A percentile compares a stretch with the other conserved stretches of the same genome.
phyloP scores from a whole-genome alignment of 2,888 invertebrate genomes.

The Pherbina coryleti region DNA sequence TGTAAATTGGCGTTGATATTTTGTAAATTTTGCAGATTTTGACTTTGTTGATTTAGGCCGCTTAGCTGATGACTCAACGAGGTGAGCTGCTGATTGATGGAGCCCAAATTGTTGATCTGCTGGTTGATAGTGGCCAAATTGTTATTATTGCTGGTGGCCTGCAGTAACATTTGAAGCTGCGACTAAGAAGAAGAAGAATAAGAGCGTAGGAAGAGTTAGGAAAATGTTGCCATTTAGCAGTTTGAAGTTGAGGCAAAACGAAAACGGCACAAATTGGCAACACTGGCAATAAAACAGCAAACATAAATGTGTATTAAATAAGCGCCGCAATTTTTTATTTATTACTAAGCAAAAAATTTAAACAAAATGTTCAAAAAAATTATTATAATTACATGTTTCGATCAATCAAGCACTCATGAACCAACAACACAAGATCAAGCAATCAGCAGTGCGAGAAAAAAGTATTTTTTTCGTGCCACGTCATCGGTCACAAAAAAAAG shows the following conservation, averaged over 20 bases:
- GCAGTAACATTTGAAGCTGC: conserved; percentile 67
- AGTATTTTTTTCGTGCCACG: too few species aligned
- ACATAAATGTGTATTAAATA: too few species aligned
- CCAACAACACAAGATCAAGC: too few species aligned
- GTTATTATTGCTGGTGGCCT: conserved; percentile 67
- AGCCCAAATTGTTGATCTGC: conserved; percentile 67
- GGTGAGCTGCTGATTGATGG: conserved; percentile 68
- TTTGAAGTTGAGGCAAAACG: conserved; percentile 28
- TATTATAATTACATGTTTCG: too few species aligned
- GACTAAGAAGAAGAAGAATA: conserved; percentile 52
- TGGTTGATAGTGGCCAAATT: conserved; percentile 68
- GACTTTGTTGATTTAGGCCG: conserved; percentile 69
- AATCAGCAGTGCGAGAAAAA: too few species aligned
- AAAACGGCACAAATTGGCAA: conserved; percentile 31
- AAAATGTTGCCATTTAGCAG: conserved; percentile 3
- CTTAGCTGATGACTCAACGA: conserved; percentile 67
- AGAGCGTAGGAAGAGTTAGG: conserved; percentile 13
- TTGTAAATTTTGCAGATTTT: conserved; percentile 68
- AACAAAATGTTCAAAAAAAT: too few species aligned
- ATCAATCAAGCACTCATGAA: too few species aligned
- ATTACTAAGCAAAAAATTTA: too few species aligned
- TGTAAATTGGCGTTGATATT: conserved; percentile 54
- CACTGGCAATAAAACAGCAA: neutral
- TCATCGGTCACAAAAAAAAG: too few species aligned
- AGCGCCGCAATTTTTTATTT: too few species aligned